Base-by-base conservation (phyloP, 2,888 invertebrate genomes). In the Chelonus formosanus region DNA sequence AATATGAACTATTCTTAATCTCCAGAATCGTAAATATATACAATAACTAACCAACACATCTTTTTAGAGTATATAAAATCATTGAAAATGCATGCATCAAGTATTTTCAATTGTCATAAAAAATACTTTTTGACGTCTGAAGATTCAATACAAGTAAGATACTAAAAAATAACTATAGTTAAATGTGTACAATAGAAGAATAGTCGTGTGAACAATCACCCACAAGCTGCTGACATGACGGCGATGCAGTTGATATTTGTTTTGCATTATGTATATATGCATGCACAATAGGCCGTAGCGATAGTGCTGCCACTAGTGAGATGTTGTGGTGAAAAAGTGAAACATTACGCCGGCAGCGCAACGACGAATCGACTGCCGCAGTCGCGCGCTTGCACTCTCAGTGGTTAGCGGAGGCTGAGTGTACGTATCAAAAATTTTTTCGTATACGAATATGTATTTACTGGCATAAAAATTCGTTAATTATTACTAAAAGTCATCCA, bases 311-410 rank as follows among this genome's bases (percentile, higher is more conserved):
- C 75, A 58, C 75, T 43, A 64, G 71, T 70, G 74, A 70, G 69
- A 71, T 63, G 67, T 32, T 68, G 67, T 68, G 76, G 75, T 66
- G 54, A 60, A 67, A 56, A 44, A 32, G 35, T 6, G 73, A 81
- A 78, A 57, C 76, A 74, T 32, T 36, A 48, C 67, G 67, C 70
- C 71, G 71, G 76, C 76, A 79, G 79, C 77, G 78, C 75, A 74
- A 73, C 74, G 74, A 70, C 71, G 73, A 75, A 72, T 68, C 69
- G 72, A 73, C 74, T 73, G 74, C 77, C 76, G 76, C 80, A 81
- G 81, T 81, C 79, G 79, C 79, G 80, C 79, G 80, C 77, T 78
- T 78, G 80, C 80, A 81, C 77, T 81, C 80, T 75, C 74, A 79
- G 79, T 74, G 79, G 79, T 77, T 75, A 80, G 80, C 71, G 75